These are phyloP conservation scores for Procambarus clarkii DNA, from an alignment of 1,140 invertebrate species.

Conservation along the genomic window DNA sequence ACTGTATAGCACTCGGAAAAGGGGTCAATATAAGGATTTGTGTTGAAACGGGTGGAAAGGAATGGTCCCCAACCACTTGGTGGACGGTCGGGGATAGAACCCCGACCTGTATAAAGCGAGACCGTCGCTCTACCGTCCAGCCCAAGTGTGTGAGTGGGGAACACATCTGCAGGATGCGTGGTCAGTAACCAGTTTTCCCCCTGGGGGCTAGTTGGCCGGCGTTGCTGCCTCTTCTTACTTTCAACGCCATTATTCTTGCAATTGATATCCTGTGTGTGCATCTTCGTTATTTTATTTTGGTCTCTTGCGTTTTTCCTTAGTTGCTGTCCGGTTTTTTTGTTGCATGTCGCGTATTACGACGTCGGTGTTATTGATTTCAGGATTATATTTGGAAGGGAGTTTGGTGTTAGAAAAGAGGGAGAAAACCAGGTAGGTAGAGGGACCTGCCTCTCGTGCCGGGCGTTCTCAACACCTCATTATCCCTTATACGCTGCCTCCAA, in stretches of 20 bases:
- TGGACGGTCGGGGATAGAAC: background rate
- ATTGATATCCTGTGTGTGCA: too few species aligned
- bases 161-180: slow-evolving; percentile 30
- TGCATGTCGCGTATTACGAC: too few species aligned
- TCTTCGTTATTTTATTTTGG: too few species aligned
- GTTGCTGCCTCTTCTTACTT: background rate
- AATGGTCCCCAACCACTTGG: too few species aligned
- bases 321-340: too few species aligned
- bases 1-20: too few species aligned
- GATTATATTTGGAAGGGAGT: too few species aligned
- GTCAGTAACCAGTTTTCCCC: slow-evolving; percentile 38
- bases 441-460: background rate
- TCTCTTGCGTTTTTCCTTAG: too few species aligned
- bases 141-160: too few species aligned
- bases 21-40: too few species aligned
- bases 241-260: background rate
- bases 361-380: too few species aligned
- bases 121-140: background rate
- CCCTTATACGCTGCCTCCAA: background rate
- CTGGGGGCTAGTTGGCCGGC: background rate
- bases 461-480: slow-evolving; percentile 35
- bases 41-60: too few species aligned
- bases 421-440: background rate
- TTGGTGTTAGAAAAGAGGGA: background rate
- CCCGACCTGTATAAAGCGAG: background rate